Base-by-base conservation (phyloP, 2,113 vertebrate genomes). In the Urocitellus parryii region DNA sequence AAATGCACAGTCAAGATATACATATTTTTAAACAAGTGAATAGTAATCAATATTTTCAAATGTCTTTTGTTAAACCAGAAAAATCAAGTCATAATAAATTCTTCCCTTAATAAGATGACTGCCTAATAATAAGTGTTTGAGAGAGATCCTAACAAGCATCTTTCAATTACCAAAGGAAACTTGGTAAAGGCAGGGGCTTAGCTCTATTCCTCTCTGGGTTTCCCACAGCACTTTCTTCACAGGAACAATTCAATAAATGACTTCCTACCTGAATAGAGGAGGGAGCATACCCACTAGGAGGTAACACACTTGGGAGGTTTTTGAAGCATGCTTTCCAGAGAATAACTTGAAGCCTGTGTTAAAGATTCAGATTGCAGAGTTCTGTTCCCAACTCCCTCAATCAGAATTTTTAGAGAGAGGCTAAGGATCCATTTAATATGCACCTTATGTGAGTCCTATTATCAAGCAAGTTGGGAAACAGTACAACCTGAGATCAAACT, bases 111-210 rank as follows among this genome's bases (percentile, higher is more conserved):
- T 89, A 94, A 79, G 34, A 83, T 88, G 39, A 14, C 78, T 88
- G 16, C 39, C 16, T 86, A 86, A 70, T 92, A 84, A 61, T 53
- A 82, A 79, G 24, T 51, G 45, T 37, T 67, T 95, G 27, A 63
- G 27, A 95, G 42, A 92, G 22, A 88, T 82, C 53, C 39, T 74
- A 61, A 53, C 56, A 79, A 12, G 51, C 65, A 58, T 81, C 25
- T 88, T 94, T 56, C 53, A 76, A 13, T 79, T 91, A 89, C 4
- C 58, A 76, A 95, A 56, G 51, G 51, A 96, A 91, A 86, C 14
- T 29, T 93, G 34, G 61, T 74, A 82, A 93, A 85, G 45, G 12
- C 18, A 74, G 2, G 2, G 7, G 13, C 27, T 24, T 14, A 61
- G 61, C 17, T 58, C 42, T 81, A 17, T 61, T 86, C 22, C 11